Conservation (phyloP, 1,140 invertebrate species). For the Bombus balteatus region DNA sequence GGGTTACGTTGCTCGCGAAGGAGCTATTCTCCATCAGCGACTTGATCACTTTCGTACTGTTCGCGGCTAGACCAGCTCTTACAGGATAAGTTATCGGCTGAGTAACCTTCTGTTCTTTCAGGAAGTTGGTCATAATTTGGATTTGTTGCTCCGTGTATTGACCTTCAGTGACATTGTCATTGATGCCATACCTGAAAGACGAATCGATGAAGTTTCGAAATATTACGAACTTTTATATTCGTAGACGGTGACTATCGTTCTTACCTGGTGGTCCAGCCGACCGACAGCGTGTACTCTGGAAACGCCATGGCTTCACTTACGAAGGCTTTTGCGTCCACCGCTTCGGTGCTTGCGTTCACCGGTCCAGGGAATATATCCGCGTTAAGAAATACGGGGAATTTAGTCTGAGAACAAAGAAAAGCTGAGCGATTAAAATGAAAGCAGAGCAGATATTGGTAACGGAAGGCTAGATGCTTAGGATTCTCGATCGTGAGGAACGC, state of each 20-base stretch:
- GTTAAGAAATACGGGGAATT: conserved; percentile 93
- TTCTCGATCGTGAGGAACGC: neutral
- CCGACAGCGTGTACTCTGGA: conserved; percentile 88
- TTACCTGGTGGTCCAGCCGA: conserved; percentile 93
- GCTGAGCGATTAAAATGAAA: neutral
- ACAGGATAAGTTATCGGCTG: conserved; percentile 92
- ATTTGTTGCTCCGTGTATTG: conserved; percentile 88
- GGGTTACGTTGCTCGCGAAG: conserved; percentile 78
- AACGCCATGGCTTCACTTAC: conserved; percentile 84
- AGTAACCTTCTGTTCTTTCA: conserved; percentile 84
- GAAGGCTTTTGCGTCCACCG: conserved; percentile 88
- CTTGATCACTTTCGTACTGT: conserved; percentile 84
- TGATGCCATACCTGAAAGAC: conserved; percentile 67
- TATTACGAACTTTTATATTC: too few relatives aligned
- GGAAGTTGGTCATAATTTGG: conserved; percentile 87
- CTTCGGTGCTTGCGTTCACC: conserved; percentile 84
- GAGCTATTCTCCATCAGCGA: conserved; percentile 82
- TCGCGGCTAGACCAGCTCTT: conserved; percentile 88
- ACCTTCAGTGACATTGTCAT: conserved; percentile 80
- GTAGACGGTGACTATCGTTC: conserved; percentile 64
- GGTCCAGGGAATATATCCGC: conserved; percentile 94
- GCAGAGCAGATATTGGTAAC: neutral
- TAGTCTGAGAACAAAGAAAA: conserved; percentile 82
- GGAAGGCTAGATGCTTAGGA: neutral
- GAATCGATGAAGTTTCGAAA: neutral